Evolutionary conservation across 37 sponge, comb jelly and placozoan genomes (phyloP).

Genomic region (Tethya wilhelma): DNA sequence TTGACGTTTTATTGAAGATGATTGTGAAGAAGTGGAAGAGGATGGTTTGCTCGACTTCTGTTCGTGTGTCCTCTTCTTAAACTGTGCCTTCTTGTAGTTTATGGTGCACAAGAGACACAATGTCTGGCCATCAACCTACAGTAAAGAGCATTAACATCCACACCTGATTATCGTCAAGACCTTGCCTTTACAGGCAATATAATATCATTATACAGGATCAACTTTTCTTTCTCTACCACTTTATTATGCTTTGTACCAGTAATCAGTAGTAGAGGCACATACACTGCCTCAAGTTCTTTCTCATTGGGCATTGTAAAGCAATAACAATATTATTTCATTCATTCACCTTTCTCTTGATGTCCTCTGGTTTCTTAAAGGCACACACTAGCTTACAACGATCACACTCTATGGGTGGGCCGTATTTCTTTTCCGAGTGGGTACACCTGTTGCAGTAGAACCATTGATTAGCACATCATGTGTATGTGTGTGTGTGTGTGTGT

Average conservation of each 20-base stretch:
- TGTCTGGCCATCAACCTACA: conserved; percentile 79
- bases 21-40: too few species aligned
- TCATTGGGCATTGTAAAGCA: background rate
- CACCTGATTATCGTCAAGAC: too few species aligned
- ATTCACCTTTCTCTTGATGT: conserved; percentile 72
- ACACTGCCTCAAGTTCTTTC: background rate
- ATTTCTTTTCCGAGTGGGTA: conserved; percentile 74
- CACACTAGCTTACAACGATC: conserved; percentile 73
- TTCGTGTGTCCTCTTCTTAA: conserved; percentile 64
- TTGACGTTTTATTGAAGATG: too few species aligned
- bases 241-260: too few species aligned
- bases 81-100: conserved; percentile 77
- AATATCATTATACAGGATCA: too few species aligned
- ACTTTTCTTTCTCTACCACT: too few species aligned
- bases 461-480: too few species aligned
- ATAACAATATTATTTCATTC: background rate
- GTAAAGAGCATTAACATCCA: background rate
- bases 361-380: conserved; percentile 80
- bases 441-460: conserved; percentile 50
- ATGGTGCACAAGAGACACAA: conserved; percentile 85
- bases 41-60: too few species aligned
- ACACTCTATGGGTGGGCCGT: conserved; percentile 75
- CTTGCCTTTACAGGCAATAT: too few species aligned
- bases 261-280: too few species aligned
- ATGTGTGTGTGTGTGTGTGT: too few species aligned